These are phyloP conservation scores for Channa striata DNA, from an alignment of 2,797 vertebrate genomes.

Conservation along the genomic window DNA sequence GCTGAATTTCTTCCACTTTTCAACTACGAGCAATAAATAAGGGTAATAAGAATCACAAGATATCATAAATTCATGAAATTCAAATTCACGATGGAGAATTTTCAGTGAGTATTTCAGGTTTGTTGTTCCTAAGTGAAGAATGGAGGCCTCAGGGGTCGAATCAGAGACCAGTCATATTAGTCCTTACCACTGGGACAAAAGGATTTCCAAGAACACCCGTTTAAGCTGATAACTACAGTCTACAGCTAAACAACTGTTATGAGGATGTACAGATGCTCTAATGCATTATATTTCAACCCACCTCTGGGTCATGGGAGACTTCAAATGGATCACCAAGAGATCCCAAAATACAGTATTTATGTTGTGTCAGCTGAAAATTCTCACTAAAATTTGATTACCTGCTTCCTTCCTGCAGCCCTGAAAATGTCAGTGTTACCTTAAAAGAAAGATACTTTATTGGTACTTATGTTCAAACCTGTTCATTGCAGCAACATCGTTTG, in stretches of 20 bases:
- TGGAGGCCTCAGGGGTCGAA: slow-evolving; percentile 34
- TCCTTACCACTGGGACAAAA: slow-evolving; percentile 40
- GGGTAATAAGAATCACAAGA: slow-evolving; percentile 6
- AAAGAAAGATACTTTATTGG: not conserved
- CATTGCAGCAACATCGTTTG: not conserved
- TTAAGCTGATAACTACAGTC: slow-evolving; percentile 70
- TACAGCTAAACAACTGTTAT: slow-evolving; percentile 59
- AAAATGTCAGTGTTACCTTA: not conserved
- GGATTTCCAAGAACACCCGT: slow-evolving; percentile 56
- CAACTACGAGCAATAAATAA: slow-evolving; percentile 18
- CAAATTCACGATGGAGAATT: slow-evolving; percentile 1
- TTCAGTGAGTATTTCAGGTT: slow-evolving; percentile 28
- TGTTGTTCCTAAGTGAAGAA: slow-evolving; percentile 18
- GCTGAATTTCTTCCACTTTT: not conserved
- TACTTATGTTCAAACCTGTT: not conserved
- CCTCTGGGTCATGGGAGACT: slow-evolving; percentile 23
- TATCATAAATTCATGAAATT: too few relatives aligned
- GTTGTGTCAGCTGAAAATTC: slow-evolving; percentile 3
- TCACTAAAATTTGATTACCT: not conserved
- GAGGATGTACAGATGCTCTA: slow-evolving; percentile 52
- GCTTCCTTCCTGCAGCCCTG: not conserved
- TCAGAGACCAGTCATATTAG: slow-evolving; percentile 32
- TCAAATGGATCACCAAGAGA: not conserved
- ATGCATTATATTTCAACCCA: slow-evolving; percentile 36
- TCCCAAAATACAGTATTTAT: slow-evolving; percentile 12